Evolutionary conservation across 2,888 invertebrate species (phyloP), one percentile per base, ranked within the genome.

Genomic region (Ecdyonurus torrentis): DNA sequence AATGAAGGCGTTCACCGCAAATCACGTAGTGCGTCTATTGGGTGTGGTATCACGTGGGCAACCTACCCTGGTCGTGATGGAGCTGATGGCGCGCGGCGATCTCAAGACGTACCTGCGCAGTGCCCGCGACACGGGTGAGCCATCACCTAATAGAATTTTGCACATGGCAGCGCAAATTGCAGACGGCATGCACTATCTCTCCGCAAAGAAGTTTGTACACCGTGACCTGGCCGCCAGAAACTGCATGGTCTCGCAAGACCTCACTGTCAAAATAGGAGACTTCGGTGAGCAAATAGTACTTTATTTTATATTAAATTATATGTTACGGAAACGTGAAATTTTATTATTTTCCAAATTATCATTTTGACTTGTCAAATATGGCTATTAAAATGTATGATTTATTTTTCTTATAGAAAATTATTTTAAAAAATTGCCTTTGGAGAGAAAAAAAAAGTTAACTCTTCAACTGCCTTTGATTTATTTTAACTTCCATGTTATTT

Each of bases 141-240:
- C 70, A 2, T 74, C 73, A 1, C 71, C 67, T 23, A 66, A 72
- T 72, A 68, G 72, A 67, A 78, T 81, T 66, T 75, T 80, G 63
- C 72, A 79, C 62, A 83, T 83, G 81, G 79, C 83, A 1, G 77
- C 78, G 1, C 80, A 89, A 74, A 86, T 90, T 58, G 86, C 88
- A 1, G 89, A 89, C 72, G 89, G 89, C 2, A 88, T 89, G 89
- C 82, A 86, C 0, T 90, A 88, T 70, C 74, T 90, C 58, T 78
- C 85, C 19, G 81, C 82, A 19, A 82, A 83, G 70, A 86, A 86
- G 69, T 84, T 82, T 70, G 82, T 85, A 1, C 87, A 87, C 72
- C 74, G 86, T 20, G 87, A 87, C 74, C 72, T 87, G 63, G 86
- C 86, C 0, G 85, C 86, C 3, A 73, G 86, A 62, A 87, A 87